Conservation (phyloP, 2,113 vertebrate genomes). For the Chloropsis hardwickii region DNA sequence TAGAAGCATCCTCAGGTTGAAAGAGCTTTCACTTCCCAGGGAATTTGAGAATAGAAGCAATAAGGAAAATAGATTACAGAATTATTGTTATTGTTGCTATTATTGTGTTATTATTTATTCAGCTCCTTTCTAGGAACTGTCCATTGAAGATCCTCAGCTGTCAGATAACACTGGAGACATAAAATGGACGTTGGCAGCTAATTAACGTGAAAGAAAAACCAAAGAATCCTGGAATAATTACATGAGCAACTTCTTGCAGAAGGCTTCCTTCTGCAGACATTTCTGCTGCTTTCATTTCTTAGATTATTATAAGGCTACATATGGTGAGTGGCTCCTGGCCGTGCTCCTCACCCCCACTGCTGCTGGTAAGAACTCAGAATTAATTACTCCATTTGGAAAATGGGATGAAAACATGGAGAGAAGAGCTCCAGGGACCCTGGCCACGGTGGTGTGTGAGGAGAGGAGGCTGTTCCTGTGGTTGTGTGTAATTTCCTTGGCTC, state of each 20-base stretch:
- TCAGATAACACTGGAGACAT: not conserved
- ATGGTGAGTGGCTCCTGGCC: not conserved
- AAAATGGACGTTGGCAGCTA: not conserved
- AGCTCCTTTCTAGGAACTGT: not conserved
- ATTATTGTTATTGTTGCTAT: not conserved
- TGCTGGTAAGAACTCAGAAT: not conserved
- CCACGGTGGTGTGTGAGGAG: not conserved
- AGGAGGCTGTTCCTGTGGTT: not conserved
- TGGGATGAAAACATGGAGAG: not conserved
- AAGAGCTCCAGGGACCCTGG: not conserved
- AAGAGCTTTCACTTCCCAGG: not conserved
- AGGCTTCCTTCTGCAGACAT: not conserved
- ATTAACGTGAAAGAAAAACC: not conserved
- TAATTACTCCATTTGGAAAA: not conserved
- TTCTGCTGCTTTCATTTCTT: not conserved
- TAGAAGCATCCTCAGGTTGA: not conserved
- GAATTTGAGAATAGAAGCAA: not conserved
- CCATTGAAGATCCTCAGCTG: not conserved
- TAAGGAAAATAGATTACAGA: not conserved
- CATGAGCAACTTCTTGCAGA: not conserved
- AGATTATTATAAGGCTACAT: not conserved
- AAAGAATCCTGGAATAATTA: not conserved
- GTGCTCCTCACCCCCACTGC: not conserved
- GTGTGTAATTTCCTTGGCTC: not conserved
- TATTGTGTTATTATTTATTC: not conserved